Percentiles rank a stretch among this genome's conserved stretches.
These are phyloP conservation scores for Hemichromis elongatus DNA, from an alignment of 2,113 vertebrate species.

Conservation along the genomic window DNA sequence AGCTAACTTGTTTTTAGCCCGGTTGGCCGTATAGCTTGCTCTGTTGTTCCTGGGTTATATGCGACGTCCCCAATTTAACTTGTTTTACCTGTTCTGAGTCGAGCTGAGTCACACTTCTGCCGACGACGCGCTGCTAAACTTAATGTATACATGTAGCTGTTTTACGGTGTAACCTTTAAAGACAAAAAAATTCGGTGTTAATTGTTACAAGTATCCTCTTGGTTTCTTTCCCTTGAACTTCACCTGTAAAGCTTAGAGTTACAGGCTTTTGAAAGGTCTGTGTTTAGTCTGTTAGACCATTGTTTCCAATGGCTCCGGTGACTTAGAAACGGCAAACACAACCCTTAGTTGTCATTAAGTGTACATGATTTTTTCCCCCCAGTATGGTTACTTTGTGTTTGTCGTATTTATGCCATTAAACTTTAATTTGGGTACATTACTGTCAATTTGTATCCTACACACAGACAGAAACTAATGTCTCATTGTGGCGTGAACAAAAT, in stretches of 20 bases:
- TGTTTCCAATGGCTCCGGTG: neutral
- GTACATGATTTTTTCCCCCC: neutral
- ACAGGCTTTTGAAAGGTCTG: neutral
- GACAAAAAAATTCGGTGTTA: neutral
- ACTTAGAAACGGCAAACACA: neutral
- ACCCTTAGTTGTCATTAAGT: neutral
- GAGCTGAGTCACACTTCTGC: neutral
- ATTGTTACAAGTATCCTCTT: neutral
- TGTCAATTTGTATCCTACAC: neutral
- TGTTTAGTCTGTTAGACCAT: neutral
- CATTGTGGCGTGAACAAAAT: neutral
- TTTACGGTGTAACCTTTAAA: neutral
- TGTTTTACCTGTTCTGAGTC: slow-evolving; percentile 47
- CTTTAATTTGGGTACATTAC: neutral
- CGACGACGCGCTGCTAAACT: neutral
- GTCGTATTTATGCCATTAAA: neutral
- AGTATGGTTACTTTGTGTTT: neutral
- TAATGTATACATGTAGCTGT: neutral
- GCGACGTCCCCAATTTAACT: neutral
- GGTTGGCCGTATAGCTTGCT: neutral
- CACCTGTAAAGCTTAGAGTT: neutral
- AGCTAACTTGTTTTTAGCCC: slow-evolving; percentile 62
- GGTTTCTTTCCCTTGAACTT: neutral
- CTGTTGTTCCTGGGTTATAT: neutral
- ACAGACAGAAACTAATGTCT: neutral